Percentiles rank a stretch among this genome's conserved stretches.
These are phyloP conservation scores for Microctenopoma stevenorrisi DNA, from an alignment of 2,797 vertebrate genomes.

Conservation along the genomic window DNA sequence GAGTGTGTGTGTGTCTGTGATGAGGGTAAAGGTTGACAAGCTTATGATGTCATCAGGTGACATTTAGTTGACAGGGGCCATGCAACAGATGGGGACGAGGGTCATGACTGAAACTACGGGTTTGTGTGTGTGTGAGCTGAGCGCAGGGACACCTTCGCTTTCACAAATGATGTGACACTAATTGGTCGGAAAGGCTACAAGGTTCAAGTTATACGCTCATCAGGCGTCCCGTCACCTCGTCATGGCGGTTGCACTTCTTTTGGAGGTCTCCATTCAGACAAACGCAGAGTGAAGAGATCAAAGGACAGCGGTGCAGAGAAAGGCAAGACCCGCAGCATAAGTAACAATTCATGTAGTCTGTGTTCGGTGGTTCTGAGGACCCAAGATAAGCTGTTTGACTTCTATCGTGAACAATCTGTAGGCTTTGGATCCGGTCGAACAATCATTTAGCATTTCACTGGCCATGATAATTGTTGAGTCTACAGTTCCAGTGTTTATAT, in stretches of 20 bases:
- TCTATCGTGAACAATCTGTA: too few species aligned
- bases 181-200: conserved; percentile 66
- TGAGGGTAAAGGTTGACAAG: conserved; percentile 74
- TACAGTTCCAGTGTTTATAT: too few species aligned
- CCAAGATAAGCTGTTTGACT: not conserved
- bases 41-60: conserved; percentile 74
- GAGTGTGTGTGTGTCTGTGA: conserved; percentile 21
- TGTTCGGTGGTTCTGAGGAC: not conserved
- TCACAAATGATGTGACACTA: conserved; percentile 74
- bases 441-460: too few species aligned
- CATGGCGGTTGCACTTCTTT: not conserved
- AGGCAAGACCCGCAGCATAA: conserved; percentile 6
- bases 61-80: conserved; percentile 75
- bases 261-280: conserved; percentile 11
- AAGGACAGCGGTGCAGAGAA: conserved; percentile 30
- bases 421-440: too few species aligned
- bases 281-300: conserved; percentile 23
- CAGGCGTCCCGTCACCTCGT: conserved; percentile 7
- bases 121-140: conserved; percentile 16
- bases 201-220: conserved; percentile 60
- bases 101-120: conserved; percentile 27
- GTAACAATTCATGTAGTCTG: not conserved
- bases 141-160: conserved; percentile 70
- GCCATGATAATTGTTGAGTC: too few species aligned
- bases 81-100: conserved; percentile 72